A percentile compares a stretch with the other conserved stretches of the same genome.
Evolutionary conservation across 2,113 vertebrate species (phyloP).

Genomic region (Bubo blakistoni): DNA sequence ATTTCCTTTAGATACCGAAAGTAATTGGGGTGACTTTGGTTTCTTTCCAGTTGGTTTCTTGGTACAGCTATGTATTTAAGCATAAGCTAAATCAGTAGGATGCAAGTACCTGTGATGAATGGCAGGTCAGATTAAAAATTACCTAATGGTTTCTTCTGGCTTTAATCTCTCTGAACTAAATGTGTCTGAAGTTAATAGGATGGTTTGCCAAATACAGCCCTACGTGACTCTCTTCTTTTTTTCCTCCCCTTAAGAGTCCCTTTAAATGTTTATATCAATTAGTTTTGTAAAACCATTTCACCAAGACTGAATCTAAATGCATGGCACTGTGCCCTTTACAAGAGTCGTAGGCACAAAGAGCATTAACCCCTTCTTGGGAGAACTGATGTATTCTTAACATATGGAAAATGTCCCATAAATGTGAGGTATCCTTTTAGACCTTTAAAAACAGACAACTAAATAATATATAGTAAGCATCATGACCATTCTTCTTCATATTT

Average conservation of each 20-base stretch:
- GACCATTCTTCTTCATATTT: background rate
- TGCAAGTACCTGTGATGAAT: background rate
- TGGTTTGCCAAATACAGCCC: constrained; percentile 34
- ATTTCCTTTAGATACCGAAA: background rate
- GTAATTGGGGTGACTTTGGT: background rate
- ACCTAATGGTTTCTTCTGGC: background rate
- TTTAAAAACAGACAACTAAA: background rate
- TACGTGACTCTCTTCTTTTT: background rate
- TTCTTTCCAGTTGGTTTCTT: constrained; percentile 1
- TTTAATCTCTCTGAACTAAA: constrained; percentile 12
- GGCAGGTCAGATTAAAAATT: constrained; percentile 42
- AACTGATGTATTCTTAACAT: background rate
- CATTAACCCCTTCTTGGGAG: constrained; percentile 13
- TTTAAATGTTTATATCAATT: background rate
- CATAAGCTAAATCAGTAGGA: background rate
- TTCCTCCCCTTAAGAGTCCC: background rate
- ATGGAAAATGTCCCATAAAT: background rate
- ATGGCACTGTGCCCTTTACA: background rate
- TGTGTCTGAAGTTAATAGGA: constrained; percentile 4
- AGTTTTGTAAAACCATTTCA: background rate
- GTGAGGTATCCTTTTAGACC: background rate
- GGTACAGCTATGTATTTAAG: background rate
- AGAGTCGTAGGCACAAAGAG: background rate
- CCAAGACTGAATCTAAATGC: background rate
- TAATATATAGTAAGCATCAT: background rate